phyloP scores from a whole-genome alignment of 2,113 vertebrate species.

The Dipodomys stephensi region DNA sequence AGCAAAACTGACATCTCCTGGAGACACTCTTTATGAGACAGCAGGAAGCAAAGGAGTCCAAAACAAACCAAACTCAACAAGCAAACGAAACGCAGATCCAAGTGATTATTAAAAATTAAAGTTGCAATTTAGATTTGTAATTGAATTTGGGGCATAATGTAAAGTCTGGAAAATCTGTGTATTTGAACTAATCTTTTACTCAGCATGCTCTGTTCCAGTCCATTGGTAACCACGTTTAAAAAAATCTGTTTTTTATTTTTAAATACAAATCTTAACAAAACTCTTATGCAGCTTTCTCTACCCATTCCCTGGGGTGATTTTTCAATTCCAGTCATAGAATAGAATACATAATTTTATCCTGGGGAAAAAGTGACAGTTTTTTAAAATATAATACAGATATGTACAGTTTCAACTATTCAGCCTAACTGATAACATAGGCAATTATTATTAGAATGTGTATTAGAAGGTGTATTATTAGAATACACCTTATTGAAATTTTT shows the following conservation, averaged over 20 bases:
- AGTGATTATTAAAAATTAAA: slow-evolving; percentile 86
- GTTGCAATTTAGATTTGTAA: slow-evolving; percentile 87
- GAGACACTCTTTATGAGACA: slow-evolving; percentile 72
- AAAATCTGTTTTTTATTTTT: slow-evolving; percentile 44
- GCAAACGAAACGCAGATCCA: background rate
- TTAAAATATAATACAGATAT: slow-evolving; percentile 12
- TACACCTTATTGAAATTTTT: background rate
- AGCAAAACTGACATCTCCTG: slow-evolving; percentile 70
- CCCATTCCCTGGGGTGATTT: background rate
- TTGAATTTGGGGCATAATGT: slow-evolving; percentile 77
- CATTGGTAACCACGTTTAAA: slow-evolving; percentile 72
- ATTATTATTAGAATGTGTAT: background rate
- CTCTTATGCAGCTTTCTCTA: background rate
- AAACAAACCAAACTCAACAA: slow-evolving; percentile 32
- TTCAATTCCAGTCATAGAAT: slow-evolving; percentile 8
- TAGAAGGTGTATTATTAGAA: background rate
- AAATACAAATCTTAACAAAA: slow-evolving; percentile 50
- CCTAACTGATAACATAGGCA: slow-evolving; percentile 14
- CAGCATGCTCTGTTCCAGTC: slow-evolving; percentile 74
- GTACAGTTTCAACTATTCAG: background rate
- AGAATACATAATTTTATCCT: slow-evolving; percentile 16
- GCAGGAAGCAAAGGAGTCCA: slow-evolving; percentile 61
- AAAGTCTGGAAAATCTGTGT: slow-evolving; percentile 76
- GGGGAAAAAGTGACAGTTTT: slow-evolving; percentile 38
- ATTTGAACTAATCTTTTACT: slow-evolving; percentile 79